Percentiles rank a stretch among this genome's conserved stretches.
Evolutionary conservation across 2,888 invertebrate genomes (phyloP).

Genomic region (Limnephilus auricula): DNA sequence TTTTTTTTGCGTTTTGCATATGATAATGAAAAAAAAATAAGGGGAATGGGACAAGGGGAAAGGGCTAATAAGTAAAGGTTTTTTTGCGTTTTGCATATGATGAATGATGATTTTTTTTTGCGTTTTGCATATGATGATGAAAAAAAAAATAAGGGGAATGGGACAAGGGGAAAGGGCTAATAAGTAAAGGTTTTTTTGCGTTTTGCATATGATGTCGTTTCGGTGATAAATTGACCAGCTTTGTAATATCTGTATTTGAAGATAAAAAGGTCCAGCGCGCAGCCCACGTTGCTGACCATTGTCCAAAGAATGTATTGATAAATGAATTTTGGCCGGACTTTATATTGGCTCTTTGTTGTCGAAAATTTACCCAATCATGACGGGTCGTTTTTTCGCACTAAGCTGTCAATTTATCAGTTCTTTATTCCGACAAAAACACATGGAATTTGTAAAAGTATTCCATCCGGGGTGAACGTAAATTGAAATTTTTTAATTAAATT

Average conservation of each 20-base stretch:
- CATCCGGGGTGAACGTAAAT: not conserved
- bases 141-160: no score
- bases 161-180: not conserved
- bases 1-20: no score
- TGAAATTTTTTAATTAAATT: not conserved
- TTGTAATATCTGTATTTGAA: slow-evolving; percentile 36
- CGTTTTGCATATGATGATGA: no score
- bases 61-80: no score
- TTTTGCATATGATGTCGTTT: not conserved
- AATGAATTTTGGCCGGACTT: slow-evolving; percentile 45
- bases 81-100: no score
- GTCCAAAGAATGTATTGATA: slow-evolving; percentile 43
- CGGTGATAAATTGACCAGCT: slow-evolving; percentile 29
- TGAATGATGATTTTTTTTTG: no score
- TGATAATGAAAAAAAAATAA: no score
- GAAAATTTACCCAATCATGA: slow-evolving; percentile 34
- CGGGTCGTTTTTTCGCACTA: slow-evolving; percentile 16
- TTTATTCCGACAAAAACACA: slow-evolving; percentile 14
- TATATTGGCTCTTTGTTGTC: slow-evolving; percentile 35
- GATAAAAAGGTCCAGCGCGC: slow-evolving; percentile 7
- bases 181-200: not conserved
- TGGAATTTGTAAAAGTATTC: not conserved
- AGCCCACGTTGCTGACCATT: slow-evolving; percentile 5
- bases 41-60: no score
- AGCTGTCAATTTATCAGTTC: slow-evolving; percentile 34